Evolutionary conservation across 1,140 invertebrate species (phyloP).

Genomic region (Potamilus streckersoni): DNA sequence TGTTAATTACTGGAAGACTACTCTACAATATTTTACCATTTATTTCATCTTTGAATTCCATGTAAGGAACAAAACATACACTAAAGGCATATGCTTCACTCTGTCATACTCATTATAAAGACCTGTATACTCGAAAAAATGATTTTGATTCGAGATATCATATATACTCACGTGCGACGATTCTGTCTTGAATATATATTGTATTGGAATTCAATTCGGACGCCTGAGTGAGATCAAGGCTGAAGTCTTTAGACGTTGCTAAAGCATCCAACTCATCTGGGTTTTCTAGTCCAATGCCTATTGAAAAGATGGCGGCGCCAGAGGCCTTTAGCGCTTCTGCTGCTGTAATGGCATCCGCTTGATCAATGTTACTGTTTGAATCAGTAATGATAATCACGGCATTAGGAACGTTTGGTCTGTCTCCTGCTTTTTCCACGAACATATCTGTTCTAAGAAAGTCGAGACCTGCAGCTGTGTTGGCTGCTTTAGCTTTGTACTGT

Average conservation of each 20-base stretch:
- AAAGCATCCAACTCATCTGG: constrained; percentile 41
- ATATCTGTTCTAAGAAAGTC: constrained; percentile 37
- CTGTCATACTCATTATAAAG: no score
- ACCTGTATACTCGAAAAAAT: no score
- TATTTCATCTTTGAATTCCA: no score
- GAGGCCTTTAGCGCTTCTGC: constrained; percentile 28
- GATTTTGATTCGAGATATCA: no score
- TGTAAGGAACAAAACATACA: no score
- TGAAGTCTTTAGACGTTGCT: constrained; percentile 28
- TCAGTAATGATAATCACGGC: constrained; percentile 60
- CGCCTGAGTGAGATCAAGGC: constrained; percentile 34
- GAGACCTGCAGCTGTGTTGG: constrained; percentile 44
- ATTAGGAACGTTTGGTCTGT: constrained; percentile 56
- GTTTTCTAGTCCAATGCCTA: constrained; percentile 40
- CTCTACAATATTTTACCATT: no score
- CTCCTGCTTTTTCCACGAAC: constrained; percentile 43
- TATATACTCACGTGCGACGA: constrained; percentile 20
- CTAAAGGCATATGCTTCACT: no score
- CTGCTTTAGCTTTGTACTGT: constrained; percentile 32
- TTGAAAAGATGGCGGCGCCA: constrained; percentile 33
- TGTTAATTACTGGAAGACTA: no score
- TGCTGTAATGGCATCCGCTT: constrained; percentile 34
- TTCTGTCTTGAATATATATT: constrained; percentile 2
- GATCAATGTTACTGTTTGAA: constrained; percentile 42
- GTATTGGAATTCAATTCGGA: constrained; percentile 18